Conservation (phyloP, 2,888 invertebrate species). For the Pachydiplax longipennis region DNA sequence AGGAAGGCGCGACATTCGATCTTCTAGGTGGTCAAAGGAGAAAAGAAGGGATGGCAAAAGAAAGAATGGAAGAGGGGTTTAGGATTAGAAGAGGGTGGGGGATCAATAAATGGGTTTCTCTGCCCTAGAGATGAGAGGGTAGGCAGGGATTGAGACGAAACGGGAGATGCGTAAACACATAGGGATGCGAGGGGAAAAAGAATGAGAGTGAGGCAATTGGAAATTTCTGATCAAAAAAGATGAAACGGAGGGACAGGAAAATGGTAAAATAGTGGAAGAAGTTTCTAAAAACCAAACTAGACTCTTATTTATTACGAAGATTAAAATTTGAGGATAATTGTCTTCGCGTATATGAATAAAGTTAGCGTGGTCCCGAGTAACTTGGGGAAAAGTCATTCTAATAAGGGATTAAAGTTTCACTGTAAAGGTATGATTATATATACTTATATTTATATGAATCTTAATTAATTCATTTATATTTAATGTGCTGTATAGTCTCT, state of each 20-base stretch:
- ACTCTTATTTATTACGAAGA: too few species aligned
- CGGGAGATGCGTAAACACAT: constrained; percentile 32
- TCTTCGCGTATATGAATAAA: too few species aligned
- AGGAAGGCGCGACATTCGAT: constrained; percentile 20
- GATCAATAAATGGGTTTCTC: constrained; percentile 34
- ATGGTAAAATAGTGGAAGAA: not conserved
- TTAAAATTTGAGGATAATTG: too few species aligned
- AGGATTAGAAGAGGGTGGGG: not conserved
- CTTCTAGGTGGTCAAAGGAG: not conserved
- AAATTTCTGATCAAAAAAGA: not conserved
- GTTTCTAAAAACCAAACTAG: too few species aligned
- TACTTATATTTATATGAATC: too few species aligned
- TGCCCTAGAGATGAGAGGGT: not conserved
- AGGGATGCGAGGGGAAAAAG: not conserved
- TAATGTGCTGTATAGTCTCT: too few species aligned
- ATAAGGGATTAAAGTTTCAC: too few species aligned
- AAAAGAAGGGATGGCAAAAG: not conserved
- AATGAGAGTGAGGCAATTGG: not conserved
- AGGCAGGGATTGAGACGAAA: constrained; percentile 13
- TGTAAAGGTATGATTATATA: too few species aligned
- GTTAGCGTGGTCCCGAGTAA: too few species aligned
- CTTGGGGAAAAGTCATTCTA: too few species aligned
- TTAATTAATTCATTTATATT: too few species aligned
- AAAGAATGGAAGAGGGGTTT: not conserved
- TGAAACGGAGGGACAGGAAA: not conserved